These are phyloP conservation scores for Scaptomyza polygonia DNA, from an alignment of 2,888 invertebrate species.

Conservation along the genomic window DNA sequence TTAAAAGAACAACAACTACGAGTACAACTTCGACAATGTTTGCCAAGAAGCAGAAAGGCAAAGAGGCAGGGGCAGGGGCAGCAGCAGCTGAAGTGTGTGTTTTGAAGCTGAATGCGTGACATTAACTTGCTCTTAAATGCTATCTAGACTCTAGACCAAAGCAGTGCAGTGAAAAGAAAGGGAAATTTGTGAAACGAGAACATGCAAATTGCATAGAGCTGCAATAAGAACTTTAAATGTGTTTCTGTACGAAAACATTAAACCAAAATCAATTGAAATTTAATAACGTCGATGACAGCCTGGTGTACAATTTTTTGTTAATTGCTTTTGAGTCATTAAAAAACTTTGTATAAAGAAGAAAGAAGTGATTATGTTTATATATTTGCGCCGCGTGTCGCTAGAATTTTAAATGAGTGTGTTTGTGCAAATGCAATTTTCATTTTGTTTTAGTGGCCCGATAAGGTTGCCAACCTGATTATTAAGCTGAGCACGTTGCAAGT, in stretches of 20 bases:
- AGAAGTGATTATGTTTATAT: no score
- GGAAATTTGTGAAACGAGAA: no score
- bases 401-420: conserved; percentile 11
- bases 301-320: no score
- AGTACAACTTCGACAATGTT: conserved; percentile 14
- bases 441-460: conserved; percentile 20
- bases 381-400: neutral
- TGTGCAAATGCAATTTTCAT: conserved; percentile 22
- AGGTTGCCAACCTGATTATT: conserved; percentile 17
- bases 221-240: neutral
- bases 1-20: conserved; percentile 33
- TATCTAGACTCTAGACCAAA: neutral
- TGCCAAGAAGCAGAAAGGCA: conserved; percentile 4
- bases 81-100: conserved; percentile 2
- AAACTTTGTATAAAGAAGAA: no score
- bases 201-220: conserved; percentile 17
- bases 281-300: neutral
- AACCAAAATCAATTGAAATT: conserved; percentile 3
- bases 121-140: conserved; percentile 54
- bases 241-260: no score
- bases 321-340: no score
- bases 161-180: no score
- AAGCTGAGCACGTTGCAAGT: conserved; percentile 25
- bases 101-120: conserved; percentile 29
- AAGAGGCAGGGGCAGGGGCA: neutral